A percentile compares a stretch with the other conserved stretches of the same genome.
phyloP scores from a whole-genome alignment of 2,113 vertebrate genomes.

The Myrmecobius fasciatus region DNA sequence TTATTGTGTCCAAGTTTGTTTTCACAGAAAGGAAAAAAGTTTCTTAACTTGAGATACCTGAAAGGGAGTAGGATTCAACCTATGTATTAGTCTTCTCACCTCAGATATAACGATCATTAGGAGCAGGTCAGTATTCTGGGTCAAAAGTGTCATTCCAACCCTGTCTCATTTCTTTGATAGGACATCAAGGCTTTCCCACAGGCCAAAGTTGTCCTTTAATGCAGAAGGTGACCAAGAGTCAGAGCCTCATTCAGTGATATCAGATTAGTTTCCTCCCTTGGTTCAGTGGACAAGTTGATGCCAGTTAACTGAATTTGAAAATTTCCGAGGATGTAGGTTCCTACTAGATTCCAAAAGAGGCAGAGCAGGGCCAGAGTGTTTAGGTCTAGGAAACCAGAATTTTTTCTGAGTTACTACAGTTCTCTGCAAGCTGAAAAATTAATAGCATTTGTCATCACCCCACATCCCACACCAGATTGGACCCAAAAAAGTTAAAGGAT shows the following conservation, averaged over 20 bases:
- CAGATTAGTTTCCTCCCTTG: neutral
- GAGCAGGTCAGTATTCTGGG: neutral
- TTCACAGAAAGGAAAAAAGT: neutral
- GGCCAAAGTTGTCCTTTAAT: neutral
- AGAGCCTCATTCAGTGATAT: neutral
- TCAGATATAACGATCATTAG: neutral
- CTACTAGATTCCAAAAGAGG: neutral
- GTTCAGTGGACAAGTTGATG: neutral
- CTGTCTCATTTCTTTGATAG: neutral
- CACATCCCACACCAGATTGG: neutral
- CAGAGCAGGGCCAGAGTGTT: neutral
- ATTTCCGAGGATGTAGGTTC: neutral
- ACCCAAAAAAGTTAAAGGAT: neutral
- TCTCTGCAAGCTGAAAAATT: neutral
- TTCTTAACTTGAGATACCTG: neutral
- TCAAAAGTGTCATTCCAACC: neutral
- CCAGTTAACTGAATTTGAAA: neutral
- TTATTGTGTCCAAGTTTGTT: neutral
- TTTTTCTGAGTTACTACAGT: neutral
- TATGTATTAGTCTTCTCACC: too few relatives aligned
- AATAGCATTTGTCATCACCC: neutral
- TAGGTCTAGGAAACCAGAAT: neutral
- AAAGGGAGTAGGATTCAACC: neutral
- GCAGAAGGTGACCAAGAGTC: neutral
- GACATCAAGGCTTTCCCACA: neutral